Evolutionary conservation across 2,797 vertebrate genomes (phyloP).

Genomic region (Lagodon rhomboides): DNA sequence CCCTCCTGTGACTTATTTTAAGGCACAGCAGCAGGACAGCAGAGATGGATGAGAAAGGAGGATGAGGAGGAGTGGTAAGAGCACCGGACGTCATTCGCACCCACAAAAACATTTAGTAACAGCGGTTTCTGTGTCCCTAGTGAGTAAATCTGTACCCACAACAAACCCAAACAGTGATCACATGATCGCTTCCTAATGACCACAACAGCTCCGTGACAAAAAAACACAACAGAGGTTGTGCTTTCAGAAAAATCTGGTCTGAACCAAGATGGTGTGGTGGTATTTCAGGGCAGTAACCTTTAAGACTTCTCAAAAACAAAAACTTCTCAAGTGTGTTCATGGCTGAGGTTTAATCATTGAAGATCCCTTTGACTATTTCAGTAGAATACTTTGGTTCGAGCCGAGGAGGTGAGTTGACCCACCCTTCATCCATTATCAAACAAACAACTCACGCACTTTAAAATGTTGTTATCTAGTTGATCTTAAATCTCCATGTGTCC

Average conservation of each 20-base stretch:
- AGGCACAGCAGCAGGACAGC: slow-evolving; percentile 19
- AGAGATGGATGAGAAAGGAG: slow-evolving; percentile 26
- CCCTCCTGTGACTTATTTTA: slow-evolving; percentile 33
- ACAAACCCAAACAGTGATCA: slow-evolving; percentile 38
- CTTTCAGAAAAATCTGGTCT: slow-evolving; percentile 18
- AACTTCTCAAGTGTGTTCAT: slow-evolving; percentile 1
- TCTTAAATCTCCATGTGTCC: no score
- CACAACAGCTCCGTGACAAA: slow-evolving; percentile 23
- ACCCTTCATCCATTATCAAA: no score
- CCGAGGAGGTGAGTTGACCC: neutral
- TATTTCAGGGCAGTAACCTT: slow-evolving; percentile 18
- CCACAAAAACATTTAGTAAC: slow-evolving; percentile 23
- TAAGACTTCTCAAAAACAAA: slow-evolving; percentile 31
- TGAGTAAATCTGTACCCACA: slow-evolving; percentile 33
- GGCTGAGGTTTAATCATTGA: slow-evolving; percentile 11
- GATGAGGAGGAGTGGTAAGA: slow-evolving; percentile 27
- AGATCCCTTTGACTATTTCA: neutral
- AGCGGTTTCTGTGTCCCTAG: slow-evolving; percentile 26
- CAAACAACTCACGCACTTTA: no score
- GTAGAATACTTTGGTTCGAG: neutral
- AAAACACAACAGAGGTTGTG: slow-evolving; percentile 23
- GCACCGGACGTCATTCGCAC: slow-evolving; percentile 42
- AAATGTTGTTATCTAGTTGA: no score
- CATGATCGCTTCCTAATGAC: slow-evolving; percentile 30
- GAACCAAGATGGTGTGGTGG: slow-evolving; percentile 30